These are phyloP conservation scores for Lochmaea capreae DNA, from an alignment of 2,888 invertebrate genomes.

Conservation along the genomic window DNA sequence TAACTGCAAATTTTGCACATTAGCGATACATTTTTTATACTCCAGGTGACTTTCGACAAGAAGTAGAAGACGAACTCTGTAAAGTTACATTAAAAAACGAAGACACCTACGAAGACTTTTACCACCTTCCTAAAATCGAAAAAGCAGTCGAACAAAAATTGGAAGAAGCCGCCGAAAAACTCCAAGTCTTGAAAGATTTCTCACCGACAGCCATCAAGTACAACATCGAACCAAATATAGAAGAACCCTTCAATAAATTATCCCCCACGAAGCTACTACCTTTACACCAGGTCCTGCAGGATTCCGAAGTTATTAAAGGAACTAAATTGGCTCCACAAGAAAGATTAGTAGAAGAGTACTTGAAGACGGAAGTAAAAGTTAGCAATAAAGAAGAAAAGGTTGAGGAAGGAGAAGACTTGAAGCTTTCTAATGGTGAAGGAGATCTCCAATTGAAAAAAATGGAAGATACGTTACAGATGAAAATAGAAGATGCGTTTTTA, in stretches of 20 bases:
- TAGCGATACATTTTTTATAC: background rate
- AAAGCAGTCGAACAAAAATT: constrained; percentile 57
- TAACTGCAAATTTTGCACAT: constrained; percentile 10
- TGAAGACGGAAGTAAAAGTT: background rate
- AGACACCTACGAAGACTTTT: constrained; percentile 39
- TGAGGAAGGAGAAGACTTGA: background rate
- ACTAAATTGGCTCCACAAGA: background rate
- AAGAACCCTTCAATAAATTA: constrained; percentile 58
- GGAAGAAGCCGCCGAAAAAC: constrained; percentile 62
- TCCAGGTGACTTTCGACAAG: constrained; percentile 69
- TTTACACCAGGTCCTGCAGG: constrained; percentile 45
- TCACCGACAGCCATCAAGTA: constrained; percentile 60
- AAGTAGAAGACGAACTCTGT: constrained; percentile 71
- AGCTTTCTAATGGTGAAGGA: constrained; percentile 7
- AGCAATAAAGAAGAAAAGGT: too few species aligned
- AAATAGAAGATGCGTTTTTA: constrained; percentile 71
- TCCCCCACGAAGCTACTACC: constrained; percentile 44
- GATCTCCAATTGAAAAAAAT: constrained; percentile 30
- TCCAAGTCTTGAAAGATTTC: constrained; percentile 58
- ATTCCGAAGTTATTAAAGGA: constrained; percentile 47
- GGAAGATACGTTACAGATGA: constrained; percentile 58
- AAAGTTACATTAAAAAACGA: constrained; percentile 50
- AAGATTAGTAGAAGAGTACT: too few species aligned
- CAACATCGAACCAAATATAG: constrained; percentile 61
- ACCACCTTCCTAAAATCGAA: constrained; percentile 48